Conservation (phyloP, 2,113 vertebrate genomes). For the Mustelus asterias region DNA sequence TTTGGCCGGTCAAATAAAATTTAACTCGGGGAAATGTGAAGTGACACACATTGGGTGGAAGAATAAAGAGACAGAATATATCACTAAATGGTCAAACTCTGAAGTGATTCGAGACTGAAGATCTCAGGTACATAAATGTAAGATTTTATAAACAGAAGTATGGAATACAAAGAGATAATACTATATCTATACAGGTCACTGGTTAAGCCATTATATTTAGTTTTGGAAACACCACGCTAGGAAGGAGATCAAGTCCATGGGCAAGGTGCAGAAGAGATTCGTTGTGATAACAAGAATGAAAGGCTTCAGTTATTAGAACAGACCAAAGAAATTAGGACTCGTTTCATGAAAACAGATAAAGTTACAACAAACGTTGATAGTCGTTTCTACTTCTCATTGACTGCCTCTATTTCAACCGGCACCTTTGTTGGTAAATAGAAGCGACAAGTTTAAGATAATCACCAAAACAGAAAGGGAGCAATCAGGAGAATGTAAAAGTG, state of each 20-base stretch:
- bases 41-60: not conserved
- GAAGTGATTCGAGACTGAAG: not conserved
- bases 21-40: not conserved
- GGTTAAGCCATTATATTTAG: not conserved
- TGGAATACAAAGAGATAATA: not conserved
- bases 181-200: not conserved
- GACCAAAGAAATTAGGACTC: not conserved
- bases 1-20: not conserved
- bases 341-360: not conserved
- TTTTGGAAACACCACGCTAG: not conserved
- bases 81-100: not conserved
- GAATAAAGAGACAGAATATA: not conserved
- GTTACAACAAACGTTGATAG: not conserved
- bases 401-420: constrained; percentile 7
- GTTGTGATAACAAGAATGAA: not conserved
- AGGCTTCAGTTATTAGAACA: not conserved
- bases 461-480: not conserved
- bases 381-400: no score
- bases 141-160: not conserved
- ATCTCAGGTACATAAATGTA: not conserved
- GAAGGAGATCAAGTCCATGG: not conserved
- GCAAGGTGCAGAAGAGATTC: not conserved
- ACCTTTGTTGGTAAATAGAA: not conserved
- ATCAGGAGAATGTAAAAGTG: not conserved
- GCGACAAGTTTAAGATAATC: not conserved